Conservation (phyloP, 2,113 vertebrate species). For the Potamarius usumacintae region DNA sequence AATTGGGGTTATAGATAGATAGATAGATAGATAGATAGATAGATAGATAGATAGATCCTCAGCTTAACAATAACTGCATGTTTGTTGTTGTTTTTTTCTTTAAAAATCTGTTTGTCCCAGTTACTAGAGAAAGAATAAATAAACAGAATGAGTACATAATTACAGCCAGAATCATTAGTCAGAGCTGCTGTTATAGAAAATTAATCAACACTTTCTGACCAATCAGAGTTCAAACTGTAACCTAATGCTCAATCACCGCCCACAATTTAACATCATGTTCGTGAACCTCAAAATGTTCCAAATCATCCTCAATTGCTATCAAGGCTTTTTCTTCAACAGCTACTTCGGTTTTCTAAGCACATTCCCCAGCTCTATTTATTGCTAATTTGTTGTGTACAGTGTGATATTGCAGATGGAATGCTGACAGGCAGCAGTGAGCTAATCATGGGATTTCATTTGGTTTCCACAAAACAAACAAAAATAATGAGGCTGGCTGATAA, state of each 20-base stretch:
- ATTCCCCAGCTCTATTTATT: not conserved
- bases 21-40: no score
- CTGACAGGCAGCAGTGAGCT: not conserved
- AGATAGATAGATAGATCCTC: no score
- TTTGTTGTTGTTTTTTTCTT: no score
- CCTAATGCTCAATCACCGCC: not conserved
- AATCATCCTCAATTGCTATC: not conserved
- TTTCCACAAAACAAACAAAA: constrained; percentile 1
- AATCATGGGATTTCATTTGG: not conserved
- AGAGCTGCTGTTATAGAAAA: not conserved
- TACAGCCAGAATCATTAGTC: not conserved
- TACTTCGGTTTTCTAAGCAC: no score
- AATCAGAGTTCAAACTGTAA: not conserved
- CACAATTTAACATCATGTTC: not conserved
- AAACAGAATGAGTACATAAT: no score
- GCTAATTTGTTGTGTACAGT: not conserved
- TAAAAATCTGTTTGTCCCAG: no score
- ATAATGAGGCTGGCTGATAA: not conserved
- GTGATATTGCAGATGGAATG: not conserved
- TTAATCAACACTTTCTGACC: not conserved
- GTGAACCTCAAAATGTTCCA: not conserved
- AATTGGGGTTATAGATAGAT: no score
- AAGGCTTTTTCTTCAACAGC: not conserved
- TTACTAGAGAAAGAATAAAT: no score
- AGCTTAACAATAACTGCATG: no score